These are phyloP conservation scores for Sialia sialis DNA, from an alignment of 2,113 vertebrate species.

Conservation along the genomic window DNA sequence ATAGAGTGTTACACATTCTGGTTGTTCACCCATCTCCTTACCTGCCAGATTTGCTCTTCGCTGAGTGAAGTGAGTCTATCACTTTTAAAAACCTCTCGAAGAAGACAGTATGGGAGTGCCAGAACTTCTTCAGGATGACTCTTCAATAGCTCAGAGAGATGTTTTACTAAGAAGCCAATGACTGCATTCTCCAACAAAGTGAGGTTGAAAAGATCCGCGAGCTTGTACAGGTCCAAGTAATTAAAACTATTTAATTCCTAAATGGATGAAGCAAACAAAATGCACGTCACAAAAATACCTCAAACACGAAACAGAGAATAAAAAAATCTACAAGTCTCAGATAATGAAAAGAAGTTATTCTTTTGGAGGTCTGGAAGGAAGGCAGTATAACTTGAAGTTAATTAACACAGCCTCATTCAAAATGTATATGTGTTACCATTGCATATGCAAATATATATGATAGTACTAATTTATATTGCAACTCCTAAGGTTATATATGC, in stretches of 20 bases:
- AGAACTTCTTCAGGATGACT: slow-evolving; percentile 88
- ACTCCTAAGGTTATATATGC: background rate
- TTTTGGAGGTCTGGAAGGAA: background rate
- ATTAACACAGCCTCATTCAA: slow-evolving; percentile 5
- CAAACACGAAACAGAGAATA: background rate
- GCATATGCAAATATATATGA: background rate
- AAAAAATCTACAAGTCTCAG: background rate
- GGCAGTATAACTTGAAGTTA: slow-evolving; percentile 17
- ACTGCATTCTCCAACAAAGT: slow-evolving; percentile 92
- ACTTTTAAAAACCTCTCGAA: slow-evolving; percentile 94
- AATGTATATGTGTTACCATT: background rate
- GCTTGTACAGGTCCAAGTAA: slow-evolving; percentile 96
- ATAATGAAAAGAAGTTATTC: background rate
- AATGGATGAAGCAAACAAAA: slow-evolving; percentile 58
- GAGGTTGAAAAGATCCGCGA: slow-evolving; percentile 97
- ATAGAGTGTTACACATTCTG: slow-evolving; percentile 11
- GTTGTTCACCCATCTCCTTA: slow-evolving; percentile 61
- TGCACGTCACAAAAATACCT: slow-evolving; percentile 18
- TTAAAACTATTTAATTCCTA: slow-evolving; percentile 96
- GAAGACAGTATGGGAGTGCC: slow-evolving; percentile 88
- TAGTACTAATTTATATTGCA: background rate
- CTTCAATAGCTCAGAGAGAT: slow-evolving; percentile 91
- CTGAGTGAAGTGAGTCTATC: slow-evolving; percentile 94
- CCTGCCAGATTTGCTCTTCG: slow-evolving; percentile 98
- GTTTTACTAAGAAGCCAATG: slow-evolving; percentile 92